Evolutionary conservation across 2,888 invertebrate species (phyloP), one percentile per base, ranked within the genome.

Genomic region (Orthosia cruda): DNA sequence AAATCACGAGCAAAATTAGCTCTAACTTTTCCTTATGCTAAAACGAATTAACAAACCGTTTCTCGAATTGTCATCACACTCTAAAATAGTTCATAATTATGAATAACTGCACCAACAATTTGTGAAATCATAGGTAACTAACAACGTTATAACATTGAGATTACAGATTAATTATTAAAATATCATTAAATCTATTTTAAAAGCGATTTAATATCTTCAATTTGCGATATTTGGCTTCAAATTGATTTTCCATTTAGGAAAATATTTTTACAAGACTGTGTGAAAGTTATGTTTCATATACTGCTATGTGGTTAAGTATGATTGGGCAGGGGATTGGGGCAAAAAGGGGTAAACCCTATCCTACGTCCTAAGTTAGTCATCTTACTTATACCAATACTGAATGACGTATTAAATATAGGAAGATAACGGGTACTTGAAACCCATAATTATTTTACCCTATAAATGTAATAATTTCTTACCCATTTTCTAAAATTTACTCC

Each of bases 141-240:
- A 93, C 88, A 93, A 91, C 90, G 91, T 89, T 91, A 91, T 87
- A 88, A 86, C 90, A 90, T 84, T 92, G 94, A 95, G 94, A 95
- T 95, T 95, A 94, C 91, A 91, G 84, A 89, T 88, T 91, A 87
- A 87, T 86, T 70, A 77, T 86, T 81, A 90, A 89, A 91, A 86
- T 91, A 91, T 87, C 87, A 91, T 91, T 93, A 91, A 91, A 82
- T 85, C 89, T 80, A 81, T 90, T 90, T 90, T 93, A 92, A 91
- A 92, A 88, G 85, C 86, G 69, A 85, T 88, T 87, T 88, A 90
- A 90, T 91, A 90, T 91, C 87, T 91, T 91, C 90, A 91, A 92
- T 91, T 92, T 94, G 93, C 94, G 94, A 94, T 95, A 95, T 96
- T 96, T 96, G 96, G 96, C 93, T 94, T 95, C 90, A 93, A 91